phyloP scores from a whole-genome alignment of 2,888 invertebrate genomes.

The Dasysyrphus albostriatus region DNA sequence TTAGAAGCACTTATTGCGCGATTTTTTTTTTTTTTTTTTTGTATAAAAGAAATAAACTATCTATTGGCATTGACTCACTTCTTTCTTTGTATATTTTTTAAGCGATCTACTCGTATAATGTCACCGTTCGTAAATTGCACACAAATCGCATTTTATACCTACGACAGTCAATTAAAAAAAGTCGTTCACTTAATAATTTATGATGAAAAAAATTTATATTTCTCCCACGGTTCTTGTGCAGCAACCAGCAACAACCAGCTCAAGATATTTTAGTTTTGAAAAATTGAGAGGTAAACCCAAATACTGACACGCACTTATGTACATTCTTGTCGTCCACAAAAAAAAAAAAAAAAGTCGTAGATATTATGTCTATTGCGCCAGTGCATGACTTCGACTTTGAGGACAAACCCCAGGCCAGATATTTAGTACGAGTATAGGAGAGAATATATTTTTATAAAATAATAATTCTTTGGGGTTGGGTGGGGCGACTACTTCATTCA shows the following conservation, averaged over 20 bases:
- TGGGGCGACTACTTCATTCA: constrained; percentile 17
- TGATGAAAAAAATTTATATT: constrained; percentile 62
- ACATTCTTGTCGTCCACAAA: constrained; percentile 28
- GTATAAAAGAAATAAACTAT: constrained; percentile 35
- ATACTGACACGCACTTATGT: constrained; percentile 16
- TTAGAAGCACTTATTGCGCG: constrained; percentile 20
- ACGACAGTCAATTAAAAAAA: constrained; percentile 54
- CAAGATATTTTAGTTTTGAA: constrained; percentile 33
- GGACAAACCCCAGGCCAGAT: constrained; percentile 23
- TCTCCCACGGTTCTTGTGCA: constrained; percentile 64
- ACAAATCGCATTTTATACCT: constrained; percentile 33
- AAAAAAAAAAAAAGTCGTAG: constrained; percentile 1
- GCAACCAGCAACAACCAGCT: constrained; percentile 36
- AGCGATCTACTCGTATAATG: constrained; percentile 26
- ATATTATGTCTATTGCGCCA: background rate
- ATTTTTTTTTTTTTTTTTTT: background rate
- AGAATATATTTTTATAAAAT: background rate
- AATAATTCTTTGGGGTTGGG: constrained; percentile 44
- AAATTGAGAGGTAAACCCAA: constrained; percentile 27
- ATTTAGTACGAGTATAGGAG: background rate
- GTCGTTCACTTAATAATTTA: constrained; percentile 58
- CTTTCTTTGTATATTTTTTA: constrained; percentile 34
- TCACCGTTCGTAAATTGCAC: constrained; percentile 45
- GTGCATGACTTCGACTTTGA: constrained; percentile 27
- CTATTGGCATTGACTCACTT: constrained; percentile 66